Percentiles rank a stretch among this genome's conserved stretches.
phyloP scores from a whole-genome alignment of 2,888 invertebrate species.

The Microctonus hyperodae region DNA sequence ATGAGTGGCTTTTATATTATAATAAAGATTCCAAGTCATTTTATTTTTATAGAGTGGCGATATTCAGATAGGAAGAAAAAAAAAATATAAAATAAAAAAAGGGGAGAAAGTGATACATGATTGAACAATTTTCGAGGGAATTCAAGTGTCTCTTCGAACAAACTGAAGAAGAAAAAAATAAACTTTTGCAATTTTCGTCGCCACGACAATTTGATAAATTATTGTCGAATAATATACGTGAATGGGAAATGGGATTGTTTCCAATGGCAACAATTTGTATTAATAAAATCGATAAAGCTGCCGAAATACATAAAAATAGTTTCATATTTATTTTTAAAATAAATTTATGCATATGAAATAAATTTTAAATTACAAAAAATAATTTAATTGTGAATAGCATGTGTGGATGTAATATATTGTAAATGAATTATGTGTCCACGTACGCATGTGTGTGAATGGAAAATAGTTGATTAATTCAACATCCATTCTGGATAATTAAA shows the following conservation, averaged over 20 bases:
- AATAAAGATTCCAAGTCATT: background rate
- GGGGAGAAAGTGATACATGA: background rate
- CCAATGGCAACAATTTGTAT: background rate
- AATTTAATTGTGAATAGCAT: background rate
- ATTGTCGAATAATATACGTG: background rate
- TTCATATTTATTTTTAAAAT: no score
- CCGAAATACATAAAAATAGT: no score
- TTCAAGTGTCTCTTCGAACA: slow-evolving; percentile 3
- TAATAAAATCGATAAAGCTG: no score
- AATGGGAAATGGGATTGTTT: background rate
- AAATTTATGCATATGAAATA: no score
- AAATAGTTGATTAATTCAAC: slow-evolving; percentile 46
- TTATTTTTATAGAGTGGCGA: slow-evolving; percentile 3
- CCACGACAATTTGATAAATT: slow-evolving; percentile 33
- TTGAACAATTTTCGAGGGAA: background rate
- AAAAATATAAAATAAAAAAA: background rate
- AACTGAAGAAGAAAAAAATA: no score
- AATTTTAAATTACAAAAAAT: background rate
- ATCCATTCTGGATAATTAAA: slow-evolving; percentile 46
- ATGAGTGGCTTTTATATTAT: background rate
- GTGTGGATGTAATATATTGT: background rate
- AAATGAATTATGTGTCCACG: background rate
- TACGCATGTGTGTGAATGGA: slow-evolving; percentile 27
- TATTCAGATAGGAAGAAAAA: background rate
- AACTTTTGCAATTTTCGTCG: slow-evolving; percentile 20